These are phyloP conservation scores for Clinocottus analis DNA, from an alignment of 2,113 vertebrate species.

Conservation along the genomic window DNA sequence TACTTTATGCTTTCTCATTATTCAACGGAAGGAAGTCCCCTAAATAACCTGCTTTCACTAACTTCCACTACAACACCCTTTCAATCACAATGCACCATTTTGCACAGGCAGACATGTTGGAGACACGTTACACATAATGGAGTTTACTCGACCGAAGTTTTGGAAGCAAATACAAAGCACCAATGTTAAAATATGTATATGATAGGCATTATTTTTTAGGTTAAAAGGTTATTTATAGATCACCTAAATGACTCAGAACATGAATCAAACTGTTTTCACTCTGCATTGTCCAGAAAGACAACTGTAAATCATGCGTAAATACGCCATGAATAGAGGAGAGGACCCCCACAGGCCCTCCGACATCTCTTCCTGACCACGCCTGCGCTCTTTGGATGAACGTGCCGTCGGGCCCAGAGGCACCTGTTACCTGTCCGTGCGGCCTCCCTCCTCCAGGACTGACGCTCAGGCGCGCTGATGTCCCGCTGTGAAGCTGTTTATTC, in stretches of 20 bases:
- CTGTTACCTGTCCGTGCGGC: conserved; percentile 15
- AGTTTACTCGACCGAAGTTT: background rate
- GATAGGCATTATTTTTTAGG: accelerated
- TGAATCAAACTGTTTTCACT: background rate
- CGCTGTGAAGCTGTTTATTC: background rate
- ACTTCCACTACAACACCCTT: too few species aligned
- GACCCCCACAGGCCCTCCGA: background rate
- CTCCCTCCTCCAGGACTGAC: background rate
- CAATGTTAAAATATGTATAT: background rate
- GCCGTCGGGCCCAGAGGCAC: accelerated
- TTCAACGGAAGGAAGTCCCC: background rate
- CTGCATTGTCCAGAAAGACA: background rate
- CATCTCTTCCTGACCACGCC: background rate
- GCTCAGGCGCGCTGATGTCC: background rate
- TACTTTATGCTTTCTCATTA: background rate
- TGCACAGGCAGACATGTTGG: too few species aligned
- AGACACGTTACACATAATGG: background rate
- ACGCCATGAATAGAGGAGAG: too few species aligned
- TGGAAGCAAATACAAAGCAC: background rate
- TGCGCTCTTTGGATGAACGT: conserved; percentile 10
- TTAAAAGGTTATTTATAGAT: background rate
- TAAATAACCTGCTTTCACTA: background rate
- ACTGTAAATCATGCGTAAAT: too few species aligned
- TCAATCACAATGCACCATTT: background rate
- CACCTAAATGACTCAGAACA: background rate